Evolutionary conservation across 2,113 vertebrate species (phyloP).

Genomic region (Trogon melanurus): DNA sequence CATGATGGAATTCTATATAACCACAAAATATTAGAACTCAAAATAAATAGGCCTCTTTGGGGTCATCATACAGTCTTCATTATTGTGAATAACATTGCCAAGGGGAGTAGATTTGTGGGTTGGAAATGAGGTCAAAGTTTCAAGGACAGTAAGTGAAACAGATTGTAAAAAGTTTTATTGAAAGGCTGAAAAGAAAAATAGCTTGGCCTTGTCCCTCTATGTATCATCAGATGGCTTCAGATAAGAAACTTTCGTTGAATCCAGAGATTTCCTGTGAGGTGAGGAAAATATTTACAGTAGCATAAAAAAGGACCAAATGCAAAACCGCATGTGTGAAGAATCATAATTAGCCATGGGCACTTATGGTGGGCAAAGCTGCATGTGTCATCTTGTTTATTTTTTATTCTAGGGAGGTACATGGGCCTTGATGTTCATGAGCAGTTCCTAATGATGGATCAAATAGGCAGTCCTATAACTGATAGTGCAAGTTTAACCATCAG

Average conservation of each 20-base stretch:
- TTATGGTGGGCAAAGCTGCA: not conserved
- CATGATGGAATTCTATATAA: not conserved
- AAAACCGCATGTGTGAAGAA: not conserved
- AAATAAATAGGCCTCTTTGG: not conserved
- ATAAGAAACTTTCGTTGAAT: not conserved
- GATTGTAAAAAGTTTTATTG: not conserved
- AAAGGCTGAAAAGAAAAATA: not conserved
- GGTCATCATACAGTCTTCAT: not conserved
- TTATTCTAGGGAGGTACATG: not conserved
- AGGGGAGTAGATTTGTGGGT: not conserved
- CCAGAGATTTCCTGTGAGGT: not conserved
- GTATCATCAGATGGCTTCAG: not conserved
- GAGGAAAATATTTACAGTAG: not conserved
- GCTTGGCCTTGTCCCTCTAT: not conserved
- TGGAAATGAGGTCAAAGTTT: slow-evolving; percentile 11
- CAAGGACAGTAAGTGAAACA: not conserved
- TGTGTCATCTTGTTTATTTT: not conserved
- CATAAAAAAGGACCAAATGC: not conserved
- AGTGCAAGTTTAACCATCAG: not conserved
- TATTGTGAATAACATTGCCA: not conserved
- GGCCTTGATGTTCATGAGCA: not conserved
- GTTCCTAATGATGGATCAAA: not conserved
- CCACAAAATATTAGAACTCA: not conserved
- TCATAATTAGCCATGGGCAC: not conserved
- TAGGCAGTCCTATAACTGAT: not conserved